Conservation (phyloP, 2,113 vertebrate genomes). For the Nettapus auritus region DNA sequence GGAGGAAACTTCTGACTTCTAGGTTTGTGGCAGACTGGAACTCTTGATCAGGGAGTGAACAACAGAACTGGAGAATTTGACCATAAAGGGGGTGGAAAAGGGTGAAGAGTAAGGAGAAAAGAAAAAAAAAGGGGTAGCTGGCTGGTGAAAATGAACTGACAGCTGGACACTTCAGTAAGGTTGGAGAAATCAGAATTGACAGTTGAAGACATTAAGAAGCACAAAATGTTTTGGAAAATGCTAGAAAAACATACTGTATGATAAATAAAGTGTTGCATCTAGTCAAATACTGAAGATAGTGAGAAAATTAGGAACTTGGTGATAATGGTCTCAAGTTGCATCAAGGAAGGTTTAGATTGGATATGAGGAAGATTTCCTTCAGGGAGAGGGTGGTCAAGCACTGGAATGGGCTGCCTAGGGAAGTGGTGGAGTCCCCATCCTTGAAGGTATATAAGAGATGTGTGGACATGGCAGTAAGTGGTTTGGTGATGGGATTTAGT, state of each 20-base stretch:
- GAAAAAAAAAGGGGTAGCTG: background rate
- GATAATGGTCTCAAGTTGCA: background rate
- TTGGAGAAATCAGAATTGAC: background rate
- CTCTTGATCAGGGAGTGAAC: background rate
- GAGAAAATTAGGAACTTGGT: background rate
- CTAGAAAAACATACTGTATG: background rate
- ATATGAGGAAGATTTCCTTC: background rate
- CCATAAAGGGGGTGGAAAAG: background rate
- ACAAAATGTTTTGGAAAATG: background rate
- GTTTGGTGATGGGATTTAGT: background rate
- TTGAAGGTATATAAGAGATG: background rate
- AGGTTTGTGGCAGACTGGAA: background rate
- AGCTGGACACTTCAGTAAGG: too few species aligned
- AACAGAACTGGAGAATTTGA: background rate
- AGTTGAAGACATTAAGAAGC: background rate
- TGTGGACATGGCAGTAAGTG: background rate
- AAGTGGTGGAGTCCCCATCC: background rate
- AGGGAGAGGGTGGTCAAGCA: background rate
- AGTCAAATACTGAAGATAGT: background rate
- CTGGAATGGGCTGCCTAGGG: background rate
- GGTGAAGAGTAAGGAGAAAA: background rate
- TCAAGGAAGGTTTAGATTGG: background rate
- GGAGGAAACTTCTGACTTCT: background rate
- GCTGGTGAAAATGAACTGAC: background rate
- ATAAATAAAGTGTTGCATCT: background rate